Base-by-base conservation (phyloP, 1,140 invertebrate genomes). In the Bombus sibiricus region DNA sequence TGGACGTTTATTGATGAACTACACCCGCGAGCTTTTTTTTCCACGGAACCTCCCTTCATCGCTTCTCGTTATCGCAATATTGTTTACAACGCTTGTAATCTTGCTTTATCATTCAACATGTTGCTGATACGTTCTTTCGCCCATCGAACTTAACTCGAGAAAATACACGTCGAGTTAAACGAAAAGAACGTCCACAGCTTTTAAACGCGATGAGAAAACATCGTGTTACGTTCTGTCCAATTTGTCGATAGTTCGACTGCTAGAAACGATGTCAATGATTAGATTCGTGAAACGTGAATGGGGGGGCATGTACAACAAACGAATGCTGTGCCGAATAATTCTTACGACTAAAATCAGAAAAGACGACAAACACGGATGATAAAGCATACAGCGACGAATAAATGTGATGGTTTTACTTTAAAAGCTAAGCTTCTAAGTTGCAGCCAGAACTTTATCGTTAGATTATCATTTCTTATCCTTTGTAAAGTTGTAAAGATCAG, bases 1-100 rank as follows among this genome's bases (percentile, higher is more conserved):
- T n/a, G 28, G 74, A 69, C 74, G 74, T 68, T 78, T 41, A 57
- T 78, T 39, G 62, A 59, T 22, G 32, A 78, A 69, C 25, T n/a
- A 47, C 34, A 68, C 9, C 32, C 37, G 37, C 43, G 15, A 41
- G 12, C 2, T 66, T 53, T 66, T 34, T 53, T 53, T 83, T 75
- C 8, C 18, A 1, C 3, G 15, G 47, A 47, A 28, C 62, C 3
- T 32, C 25, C 37, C 13, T 68, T 77, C 41, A 6, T 72, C 25
- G 41, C 9, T 13, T 41, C 15, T 34, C 15, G 25, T 32, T 39
- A 18, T 22, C 47, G 37, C 8, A 15, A 62, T 64, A 41, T 32
- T 34, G 22, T 74, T 82, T 62, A 43, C 39, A 73, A 4, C 8
- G 37, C 2, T 13, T 43, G 3, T 6, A 15, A 59, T 12, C 2